Percentiles rank a stretch among this genome's conserved stretches.
Evolutionary conservation across 92 coral and sea anemone species (phyloP).

Genomic region (Parazoanthus atlanticus): DNA sequence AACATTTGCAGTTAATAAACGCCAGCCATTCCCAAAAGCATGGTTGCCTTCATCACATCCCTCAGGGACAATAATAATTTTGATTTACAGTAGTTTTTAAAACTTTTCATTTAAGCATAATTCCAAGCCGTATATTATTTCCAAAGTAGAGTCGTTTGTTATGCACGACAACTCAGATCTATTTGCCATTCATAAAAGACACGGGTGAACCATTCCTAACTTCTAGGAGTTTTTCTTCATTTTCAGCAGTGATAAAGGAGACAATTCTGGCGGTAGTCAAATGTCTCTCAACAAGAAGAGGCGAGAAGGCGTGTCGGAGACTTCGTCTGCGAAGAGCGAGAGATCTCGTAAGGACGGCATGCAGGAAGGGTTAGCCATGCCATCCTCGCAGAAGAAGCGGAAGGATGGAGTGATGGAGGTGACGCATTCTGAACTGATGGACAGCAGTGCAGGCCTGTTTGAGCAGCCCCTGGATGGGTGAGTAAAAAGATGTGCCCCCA

Average conservation of each 20-base stretch:
- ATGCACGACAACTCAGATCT: not conserved
- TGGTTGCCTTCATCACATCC: too few species aligned
- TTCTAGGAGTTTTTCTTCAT: not conserved
- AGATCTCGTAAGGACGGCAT: slow-evolving; percentile 84
- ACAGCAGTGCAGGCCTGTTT: slow-evolving; percentile 52
- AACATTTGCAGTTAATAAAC: too few species aligned
- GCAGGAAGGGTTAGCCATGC: slow-evolving; percentile 88
- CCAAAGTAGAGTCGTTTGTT: not conserved
- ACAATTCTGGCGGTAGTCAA: slow-evolving; percentile 68
- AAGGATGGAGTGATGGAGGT: slow-evolving; percentile 75
- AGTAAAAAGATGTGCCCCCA: not conserved
- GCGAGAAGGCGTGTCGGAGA: slow-evolving; percentile 78
- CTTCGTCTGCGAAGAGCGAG: slow-evolving; percentile 60
- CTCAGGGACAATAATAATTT: too few species aligned
- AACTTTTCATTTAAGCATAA: too few species aligned
- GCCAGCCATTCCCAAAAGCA: too few species aligned
- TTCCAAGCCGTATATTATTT: too few species aligned
- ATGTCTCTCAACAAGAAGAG: slow-evolving; percentile 72
- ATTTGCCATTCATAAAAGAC: not conserved
- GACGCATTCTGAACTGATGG: slow-evolving; percentile 62
- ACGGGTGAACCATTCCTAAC: not conserved
- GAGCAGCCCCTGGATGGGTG: slow-evolving; percentile 60
- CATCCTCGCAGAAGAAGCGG: slow-evolving; percentile 70
- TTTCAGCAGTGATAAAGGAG: slow-evolving; percentile 61
- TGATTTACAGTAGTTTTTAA: too few species aligned